Base-by-base conservation (phyloP, 53 echinoderm and acorn worm species). In the Echinarachnius parma region DNA sequence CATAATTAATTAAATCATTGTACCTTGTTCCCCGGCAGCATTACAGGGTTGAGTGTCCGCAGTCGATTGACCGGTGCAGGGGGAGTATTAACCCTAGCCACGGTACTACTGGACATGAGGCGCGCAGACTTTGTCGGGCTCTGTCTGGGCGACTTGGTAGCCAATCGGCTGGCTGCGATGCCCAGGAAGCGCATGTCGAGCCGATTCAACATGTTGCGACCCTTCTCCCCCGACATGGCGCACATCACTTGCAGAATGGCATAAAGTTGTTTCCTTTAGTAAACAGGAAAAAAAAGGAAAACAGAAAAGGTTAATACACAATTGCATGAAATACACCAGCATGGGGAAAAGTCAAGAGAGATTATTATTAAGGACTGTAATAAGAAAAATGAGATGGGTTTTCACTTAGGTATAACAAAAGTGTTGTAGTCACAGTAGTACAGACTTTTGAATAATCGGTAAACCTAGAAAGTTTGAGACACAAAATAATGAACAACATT, bases 151-250 rank as follows among this genome's bases (percentile, higher is more conserved):
- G 92, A 84, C 64, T 83, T 86, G 72, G 66, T 60, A 48, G 75
- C 67, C 44, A 84, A 71, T 9, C 69, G 67, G 27, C 77, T 65
- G 61, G 54, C 62, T 29, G 83, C 74, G 22, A 79, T 33, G 53
- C 96, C 96, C 20, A 95, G 78, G 80, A 78, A 91, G 13, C 79
- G 78, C 29, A 87, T 67, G 66, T 95, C 96, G 33, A 91, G 66
- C 61, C 77, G 74, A 33, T 82, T 57, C 19, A 95, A 58, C 90
- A 95, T 87, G 78, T 82, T 84, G 5, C 37, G 29, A 5, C 96
- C 96, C 58, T 95, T 95, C 61, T 95, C 87, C n/a, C 87, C 90
- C 57, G 78, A 74, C 13, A 91, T 30, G 1, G 96, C 82, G 61
- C 90, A 90, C 5, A 95, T 64, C 54, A 76, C 85, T 66, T 91